Percentiles rank a stretch among this genome's conserved stretches.
Evolutionary conservation across 1,140 invertebrate genomes (phyloP).

Genomic region (Hycleus phaleratus): DNA sequence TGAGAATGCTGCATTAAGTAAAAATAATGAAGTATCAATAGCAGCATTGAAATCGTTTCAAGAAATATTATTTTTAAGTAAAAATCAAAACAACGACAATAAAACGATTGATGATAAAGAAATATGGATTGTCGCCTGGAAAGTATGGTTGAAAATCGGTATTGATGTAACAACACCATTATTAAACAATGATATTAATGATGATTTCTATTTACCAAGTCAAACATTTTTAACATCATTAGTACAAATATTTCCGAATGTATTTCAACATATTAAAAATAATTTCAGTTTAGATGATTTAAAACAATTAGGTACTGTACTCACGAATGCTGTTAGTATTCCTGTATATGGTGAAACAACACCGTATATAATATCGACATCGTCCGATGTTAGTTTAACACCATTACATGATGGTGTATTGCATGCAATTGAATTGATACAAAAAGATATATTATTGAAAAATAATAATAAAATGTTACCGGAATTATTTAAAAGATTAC

Average conservation of each 20-base stretch:
- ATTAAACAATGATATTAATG: conserved; percentile 38
- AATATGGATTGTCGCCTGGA: conserved; percentile 74
- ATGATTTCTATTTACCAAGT: conserved; percentile 73
- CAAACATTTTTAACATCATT: conserved; percentile 88
- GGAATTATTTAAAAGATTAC: conserved; percentile 70
- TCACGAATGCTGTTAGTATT: conserved; percentile 69
- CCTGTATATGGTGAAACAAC: conserved; percentile 75
- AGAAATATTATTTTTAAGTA: conserved; percentile 72
- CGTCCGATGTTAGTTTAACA: conserved; percentile 67
- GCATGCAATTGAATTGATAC: conserved; percentile 69
- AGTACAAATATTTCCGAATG: conserved; percentile 87
- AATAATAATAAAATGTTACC: conserved; percentile 63
- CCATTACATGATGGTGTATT: conserved; percentile 78
- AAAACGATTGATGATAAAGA: conserved; percentile 46
- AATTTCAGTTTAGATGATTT: conserved; percentile 70
- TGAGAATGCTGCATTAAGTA: conserved; percentile 81
- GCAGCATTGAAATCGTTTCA: conserved; percentile 93
- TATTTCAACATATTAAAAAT: conserved; percentile 83
- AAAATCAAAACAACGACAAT: conserved; percentile 40
- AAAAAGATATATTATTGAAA: conserved; percentile 67
- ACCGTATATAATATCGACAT: conserved; percentile 65
- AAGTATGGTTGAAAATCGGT: conserved; percentile 80
- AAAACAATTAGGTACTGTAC: conserved; percentile 67
- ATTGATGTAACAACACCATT: conserved; percentile 64
- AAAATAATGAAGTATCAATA: conserved; percentile 91